Conservation (phyloP, 2,888 invertebrate genomes). For the Digitonthophagus gazella region DNA sequence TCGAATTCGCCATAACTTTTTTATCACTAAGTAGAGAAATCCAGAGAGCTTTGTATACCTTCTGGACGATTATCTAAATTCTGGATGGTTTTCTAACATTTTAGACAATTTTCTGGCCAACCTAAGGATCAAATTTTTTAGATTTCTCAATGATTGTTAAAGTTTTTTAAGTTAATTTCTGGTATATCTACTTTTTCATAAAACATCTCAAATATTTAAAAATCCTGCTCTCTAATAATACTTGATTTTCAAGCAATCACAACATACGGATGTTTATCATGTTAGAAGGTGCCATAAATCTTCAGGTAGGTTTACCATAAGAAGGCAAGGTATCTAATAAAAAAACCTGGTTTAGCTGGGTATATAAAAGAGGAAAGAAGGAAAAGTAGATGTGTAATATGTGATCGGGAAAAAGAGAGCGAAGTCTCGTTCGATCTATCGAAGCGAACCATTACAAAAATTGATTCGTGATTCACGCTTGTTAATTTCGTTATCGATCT, state of each 20-base stretch:
- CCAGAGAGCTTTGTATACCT: too few relatives aligned
- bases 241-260: not conserved
- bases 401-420: not conserved
- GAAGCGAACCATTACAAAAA: slow-evolving; percentile 13
- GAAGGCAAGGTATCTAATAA: not conserved
- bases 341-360: not conserved
- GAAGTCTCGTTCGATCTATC: not conserved
- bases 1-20: too few relatives aligned
- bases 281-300: not conserved
- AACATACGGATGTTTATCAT: not conserved
- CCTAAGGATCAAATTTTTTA: too few relatives aligned
- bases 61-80: too few relatives aligned
- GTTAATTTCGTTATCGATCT: slow-evolving; percentile 24
- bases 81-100: too few relatives aligned
- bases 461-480: slow-evolving; percentile 24
- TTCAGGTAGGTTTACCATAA: not conserved
- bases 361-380: not conserved
- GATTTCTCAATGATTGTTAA: too few relatives aligned
- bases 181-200: too few relatives aligned
- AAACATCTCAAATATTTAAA: too few relatives aligned
- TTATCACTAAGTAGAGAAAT: too few relatives aligned
- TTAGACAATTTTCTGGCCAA: too few relatives aligned
- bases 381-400: not conserved
- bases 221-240: too few relatives aligned
- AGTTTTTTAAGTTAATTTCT: too few relatives aligned